These are phyloP conservation scores for Chlorops oryzae DNA, from an alignment of 1,140 invertebrate genomes.

Conservation along the genomic window DNA sequence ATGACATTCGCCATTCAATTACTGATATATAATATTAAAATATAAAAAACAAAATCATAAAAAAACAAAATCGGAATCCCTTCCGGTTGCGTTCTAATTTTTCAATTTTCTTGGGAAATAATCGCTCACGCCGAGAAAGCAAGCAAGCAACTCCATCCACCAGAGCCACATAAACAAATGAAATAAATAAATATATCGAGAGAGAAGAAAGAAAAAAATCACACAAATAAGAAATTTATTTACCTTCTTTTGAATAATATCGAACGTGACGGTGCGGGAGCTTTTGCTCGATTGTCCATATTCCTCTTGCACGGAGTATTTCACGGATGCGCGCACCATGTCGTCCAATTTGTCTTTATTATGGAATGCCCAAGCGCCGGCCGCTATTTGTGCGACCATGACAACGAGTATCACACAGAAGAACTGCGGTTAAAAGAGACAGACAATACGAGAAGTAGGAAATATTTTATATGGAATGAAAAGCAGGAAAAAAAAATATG, in stretches of 20 bases:
- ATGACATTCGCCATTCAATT: no score
- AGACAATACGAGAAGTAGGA: not conserved
- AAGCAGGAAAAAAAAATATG: slow-evolving; percentile 5
- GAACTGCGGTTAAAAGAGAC: slow-evolving; percentile 55
- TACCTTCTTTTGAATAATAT: slow-evolving; percentile 63
- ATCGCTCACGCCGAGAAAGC: no score
- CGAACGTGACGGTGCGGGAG: slow-evolving; percentile 59
- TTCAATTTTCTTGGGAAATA: no score
- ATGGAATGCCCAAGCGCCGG: slow-evolving; percentile 65
- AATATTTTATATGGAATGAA: not conserved
- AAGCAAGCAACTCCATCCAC: no score
- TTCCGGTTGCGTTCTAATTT: no score
- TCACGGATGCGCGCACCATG: slow-evolving; percentile 57
- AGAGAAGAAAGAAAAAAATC: no score
- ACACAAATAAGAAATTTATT: no score
- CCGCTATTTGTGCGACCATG: slow-evolving; percentile 70
- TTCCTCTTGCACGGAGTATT: slow-evolving; percentile 61
- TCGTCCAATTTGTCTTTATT: slow-evolving; percentile 61
- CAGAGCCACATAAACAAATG: no score
- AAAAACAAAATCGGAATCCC: no score
- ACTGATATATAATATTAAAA: no score
- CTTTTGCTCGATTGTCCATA: slow-evolving; percentile 59
- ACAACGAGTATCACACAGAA: slow-evolving; percentile 69
- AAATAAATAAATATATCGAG: no score
- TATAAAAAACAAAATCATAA: no score